Evolutionary conservation across 2,797 vertebrate species (phyloP).

Genomic region (Hipposideros larvatus): DNA sequence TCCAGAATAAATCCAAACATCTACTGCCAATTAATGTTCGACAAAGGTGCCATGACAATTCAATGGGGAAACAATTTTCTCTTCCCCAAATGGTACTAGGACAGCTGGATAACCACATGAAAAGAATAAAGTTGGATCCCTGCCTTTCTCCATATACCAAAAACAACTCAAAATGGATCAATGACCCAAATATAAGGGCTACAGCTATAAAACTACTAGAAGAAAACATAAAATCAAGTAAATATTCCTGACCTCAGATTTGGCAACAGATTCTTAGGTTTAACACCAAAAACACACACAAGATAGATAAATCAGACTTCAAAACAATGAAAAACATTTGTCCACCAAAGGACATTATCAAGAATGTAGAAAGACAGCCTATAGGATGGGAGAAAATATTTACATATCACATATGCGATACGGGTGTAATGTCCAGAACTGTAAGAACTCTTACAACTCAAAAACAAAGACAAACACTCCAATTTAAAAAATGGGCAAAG

Average conservation of each 20-base stretch:
- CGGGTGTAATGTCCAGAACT: neutral
- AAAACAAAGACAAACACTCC: conserved; percentile 31
- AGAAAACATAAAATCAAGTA: neutral
- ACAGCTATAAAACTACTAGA: neutral
- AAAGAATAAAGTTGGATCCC: neutral
- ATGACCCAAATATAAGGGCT: neutral
- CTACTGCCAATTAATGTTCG: neutral
- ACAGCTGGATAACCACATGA: neutral
- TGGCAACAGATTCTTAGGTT: conserved; percentile 2
- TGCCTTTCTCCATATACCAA: neutral
- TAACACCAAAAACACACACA: neutral
- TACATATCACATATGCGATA: neutral
- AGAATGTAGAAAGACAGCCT: conserved; percentile 43
- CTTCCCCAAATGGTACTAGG: neutral
- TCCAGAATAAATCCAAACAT: neutral
- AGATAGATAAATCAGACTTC: neutral
- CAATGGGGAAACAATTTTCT: neutral
- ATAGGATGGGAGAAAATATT: neutral
- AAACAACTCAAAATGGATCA: neutral
- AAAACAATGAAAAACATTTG: neutral
- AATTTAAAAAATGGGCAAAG: conserved; percentile 30
- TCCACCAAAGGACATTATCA: neutral
- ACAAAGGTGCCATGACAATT: neutral
- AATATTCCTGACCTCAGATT: neutral
- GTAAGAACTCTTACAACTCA: conserved; percentile 15